Evolutionary conservation across 2,797 vertebrate genomes (phyloP), one percentile per base, ranked within the genome.

Genomic region (Eulemur albifrons): DNA sequence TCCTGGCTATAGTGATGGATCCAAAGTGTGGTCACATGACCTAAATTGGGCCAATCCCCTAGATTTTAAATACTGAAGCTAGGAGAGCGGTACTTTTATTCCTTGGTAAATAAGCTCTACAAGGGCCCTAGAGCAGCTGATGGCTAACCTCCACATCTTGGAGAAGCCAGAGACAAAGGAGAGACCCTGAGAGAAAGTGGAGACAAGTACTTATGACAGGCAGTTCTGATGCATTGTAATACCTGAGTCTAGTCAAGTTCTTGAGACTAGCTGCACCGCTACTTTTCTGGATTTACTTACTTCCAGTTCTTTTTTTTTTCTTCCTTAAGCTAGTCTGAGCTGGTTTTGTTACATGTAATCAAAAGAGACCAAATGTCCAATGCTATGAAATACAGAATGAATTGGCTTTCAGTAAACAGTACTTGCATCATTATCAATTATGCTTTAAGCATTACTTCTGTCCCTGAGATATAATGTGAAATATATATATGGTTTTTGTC

Each of bases 331-430:
- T 65, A 92, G 10, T 88, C 67, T 82, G 30, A 88, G 63, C 54
- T 92, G 43, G 43, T 85, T 93, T 75, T 93, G 69, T 59, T 50
- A 72, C 70, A 20, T 75, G 57, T 9, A 93, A 93, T 65, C 54
- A 90, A 88, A 57, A 92, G 14, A 65, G 20, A 93, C 48, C 54
- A 95, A 94, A 94, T 20, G 80, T 27, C 25, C 32, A 88, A 14
- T 70, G 43, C 23, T 50, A 65, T 27, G 40, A 88, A 90, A 91
- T 85, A 94, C 45, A 40, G 8, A 70, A 83, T 25, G 10, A 94
- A 67, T 0, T 76, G 77, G 52, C 25, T 87, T 94, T 96, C 65
- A 90, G 72, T 43, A 67, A 12, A 38, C 59, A 83, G 54, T 76
- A 84, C 23, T 12, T 79, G 8, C 18, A 75, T 75, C 50, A 79